Conservation (phyloP, 2,888 invertebrate genomes). For the Punctoribates punctum region DNA sequence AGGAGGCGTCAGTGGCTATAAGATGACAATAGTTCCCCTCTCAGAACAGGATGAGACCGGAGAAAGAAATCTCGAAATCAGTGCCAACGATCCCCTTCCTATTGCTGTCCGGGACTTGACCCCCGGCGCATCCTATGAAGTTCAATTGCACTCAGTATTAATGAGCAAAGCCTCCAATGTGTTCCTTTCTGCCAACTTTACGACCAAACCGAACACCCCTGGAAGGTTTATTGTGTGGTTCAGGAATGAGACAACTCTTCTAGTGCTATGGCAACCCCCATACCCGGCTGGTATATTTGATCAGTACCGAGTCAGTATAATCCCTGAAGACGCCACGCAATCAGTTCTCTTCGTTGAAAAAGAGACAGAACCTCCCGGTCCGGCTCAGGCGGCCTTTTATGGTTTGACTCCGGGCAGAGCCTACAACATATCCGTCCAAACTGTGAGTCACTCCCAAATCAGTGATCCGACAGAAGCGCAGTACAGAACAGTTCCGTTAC, state of each 20-base stretch:
- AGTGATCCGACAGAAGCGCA: conserved; percentile 87
- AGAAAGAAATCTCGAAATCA: conserved; percentile 60
- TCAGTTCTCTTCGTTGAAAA: conserved; percentile 88
- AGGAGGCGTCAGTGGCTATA: conserved; percentile 79
- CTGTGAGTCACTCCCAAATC: conserved; percentile 86
- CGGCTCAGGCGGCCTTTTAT: conserved; percentile 91
- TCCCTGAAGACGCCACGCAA: conserved; percentile 82
- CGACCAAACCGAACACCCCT: conserved; percentile 89
- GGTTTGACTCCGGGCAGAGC: conserved; percentile 82
- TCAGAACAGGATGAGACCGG: conserved; percentile 62
- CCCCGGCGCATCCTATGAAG: conserved; percentile 86
- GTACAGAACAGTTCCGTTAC: conserved; percentile 69
- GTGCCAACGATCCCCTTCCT: conserved; percentile 68
- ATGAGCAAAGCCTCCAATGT: conserved; percentile 72
- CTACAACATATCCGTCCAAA: conserved; percentile 90
- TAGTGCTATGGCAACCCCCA: conserved; percentile 92
- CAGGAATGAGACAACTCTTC: conserved; percentile 86
- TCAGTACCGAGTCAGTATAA: conserved; percentile 58
- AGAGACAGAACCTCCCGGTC: conserved; percentile 73
- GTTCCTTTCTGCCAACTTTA: conserved; percentile 74
- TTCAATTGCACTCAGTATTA: conserved; percentile 83
- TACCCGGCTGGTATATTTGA: conserved; percentile 73
- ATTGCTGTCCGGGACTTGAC: conserved; percentile 74
- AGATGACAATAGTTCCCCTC: conserved; percentile 64
- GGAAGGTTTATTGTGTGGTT: conserved; percentile 96